phyloP scores from a whole-genome alignment of 23 tunicate genomes.

The Trididemnum clinides region DNA sequence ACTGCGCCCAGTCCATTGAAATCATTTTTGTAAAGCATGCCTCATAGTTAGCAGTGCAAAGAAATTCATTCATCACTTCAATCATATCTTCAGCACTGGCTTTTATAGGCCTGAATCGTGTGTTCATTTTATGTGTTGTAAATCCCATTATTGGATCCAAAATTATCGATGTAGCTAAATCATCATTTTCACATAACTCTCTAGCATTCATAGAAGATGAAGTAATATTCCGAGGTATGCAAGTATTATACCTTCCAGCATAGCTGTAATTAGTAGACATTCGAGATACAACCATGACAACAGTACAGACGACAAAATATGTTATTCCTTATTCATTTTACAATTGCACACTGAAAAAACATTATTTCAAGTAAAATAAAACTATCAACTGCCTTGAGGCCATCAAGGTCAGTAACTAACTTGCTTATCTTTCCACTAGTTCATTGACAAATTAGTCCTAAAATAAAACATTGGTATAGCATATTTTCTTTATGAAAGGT shows the following conservation, averaged over 20 bases:
- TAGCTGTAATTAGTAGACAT: neutral
- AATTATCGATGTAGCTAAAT: constrained; percentile 65
- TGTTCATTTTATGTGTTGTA: constrained; percentile 86
- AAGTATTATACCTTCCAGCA: neutral
- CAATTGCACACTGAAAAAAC: neutral
- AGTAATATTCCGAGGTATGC: constrained; percentile 5
- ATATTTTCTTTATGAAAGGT: too few species aligned
- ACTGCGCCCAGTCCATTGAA: constrained; percentile 48
- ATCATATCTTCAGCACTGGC: constrained; percentile 39
- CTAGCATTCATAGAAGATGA: constrained; percentile 62
- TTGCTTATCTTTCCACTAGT: too few species aligned
- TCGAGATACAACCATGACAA: constrained; percentile 13
- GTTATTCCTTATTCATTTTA: neutral
- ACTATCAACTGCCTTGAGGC: too few species aligned
- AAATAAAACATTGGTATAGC: too few species aligned
- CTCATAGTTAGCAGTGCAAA: constrained; percentile 45
- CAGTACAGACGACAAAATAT: neutral
- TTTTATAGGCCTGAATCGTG: constrained; percentile 70
- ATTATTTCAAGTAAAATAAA: too few species aligned
- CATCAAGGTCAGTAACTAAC: too few species aligned
- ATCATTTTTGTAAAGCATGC: constrained; percentile 26
- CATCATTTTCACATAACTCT: constrained; percentile 91
- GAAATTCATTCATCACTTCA: constrained; percentile 43
- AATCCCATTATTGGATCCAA: constrained; percentile 71
- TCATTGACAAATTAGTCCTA: too few species aligned